Base-by-base conservation (phyloP, 37 sponge, comb jelly and placozoan species). In the Spongia lamella region DNA sequence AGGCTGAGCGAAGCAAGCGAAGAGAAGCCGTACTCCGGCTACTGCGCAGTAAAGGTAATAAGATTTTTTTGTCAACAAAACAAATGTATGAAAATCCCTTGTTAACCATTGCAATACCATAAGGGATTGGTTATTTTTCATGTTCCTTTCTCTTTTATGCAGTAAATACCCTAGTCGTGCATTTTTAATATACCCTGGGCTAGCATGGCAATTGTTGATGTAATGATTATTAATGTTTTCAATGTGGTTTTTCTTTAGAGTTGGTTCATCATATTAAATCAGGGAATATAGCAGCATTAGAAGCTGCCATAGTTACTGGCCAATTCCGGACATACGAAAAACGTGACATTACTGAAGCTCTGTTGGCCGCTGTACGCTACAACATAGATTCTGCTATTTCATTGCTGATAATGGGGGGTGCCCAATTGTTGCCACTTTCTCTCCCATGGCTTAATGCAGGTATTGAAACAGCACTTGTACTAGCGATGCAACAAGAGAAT, bases 401-500 rank as follows among this genome's bases (percentile, higher is more conserved):
- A 6, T 40, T 49, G 1, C 61, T 87, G 66, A 60, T 87, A 24
- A 58, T 87, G 22, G 76, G 78, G 5, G 88, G 88, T 13, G 88
- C 88, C 19, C 53, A 82, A 22, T 55, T 24, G 49, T 68, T 13
- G 39, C 21, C 51, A 5, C 7, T 3, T 7, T 32, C 34, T 27
- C n/a, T 64, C 6, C 27, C 27, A 30, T 64, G 32, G 21, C 9
- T 64, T 13, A 27, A 20, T 64, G 36, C 34, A 13, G 21, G 32
- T 36, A 64, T 32, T 30, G 32, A 33, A 7, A 30, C 36, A 49
- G 87, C 91, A 34, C 86, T 90, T 1, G 65, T 79, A 55, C 56
- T 90, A 19, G 86, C 91, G 55, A 79, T 86, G 2, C 91, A 90
- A 65, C 87, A 63, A 38, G 91, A 90, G 32, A 56, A 60, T 13